Evolutionary conservation across 92 coral and sea anemone genomes (phyloP), one percentile per base, ranked within the genome.

Genomic region (Isaurus tuberculatus): DNA sequence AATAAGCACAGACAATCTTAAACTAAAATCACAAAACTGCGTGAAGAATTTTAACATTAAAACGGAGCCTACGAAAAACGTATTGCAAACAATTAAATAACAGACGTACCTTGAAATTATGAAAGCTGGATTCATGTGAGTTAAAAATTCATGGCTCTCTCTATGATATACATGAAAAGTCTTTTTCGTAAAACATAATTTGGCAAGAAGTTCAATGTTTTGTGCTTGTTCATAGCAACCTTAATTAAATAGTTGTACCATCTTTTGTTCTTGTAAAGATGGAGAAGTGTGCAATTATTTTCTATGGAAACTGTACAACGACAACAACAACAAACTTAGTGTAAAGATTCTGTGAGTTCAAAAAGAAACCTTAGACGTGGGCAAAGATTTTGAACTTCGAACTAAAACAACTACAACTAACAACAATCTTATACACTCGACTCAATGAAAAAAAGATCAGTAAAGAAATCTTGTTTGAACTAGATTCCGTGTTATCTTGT

Each of bases 231-330:
- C 43, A 32, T 67, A 67, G 72, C 72, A 67, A 67, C 72, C 72
- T 30, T 67, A 67, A 67, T 67, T 67, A 32, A 30, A 67, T 9
- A 26, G 26, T 3, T 19, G 28, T 7, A 22, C 22, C 26, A 26
- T 23, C 69, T 22, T 26, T 23, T 63, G 8, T 25, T 15, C 72
- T 16, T 13, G 25, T 11, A 14, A 11, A 10, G 11, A 67, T 2
- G 0, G 72, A 15, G 32, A 14, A 67, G 5, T n/a, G 14, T 23
- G 72, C 26, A 67, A 67, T 67, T 28, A 67, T 29, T 67, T 67
- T 67, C 72, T 67, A 67, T 67, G 72, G 72, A 67, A 67, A 67
- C 72, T 29, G 48, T 22, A 67, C 31, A 67, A 67, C 17, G 32
- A 29, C 72, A 67, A 67, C 72, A 66, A 55, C 63, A 4, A 19